A percentile compares a stretch with the other conserved stretches of the same genome.
Conservation (phyloP, 1,140 invertebrate genomes). For the Eueides isabella region DNA sequence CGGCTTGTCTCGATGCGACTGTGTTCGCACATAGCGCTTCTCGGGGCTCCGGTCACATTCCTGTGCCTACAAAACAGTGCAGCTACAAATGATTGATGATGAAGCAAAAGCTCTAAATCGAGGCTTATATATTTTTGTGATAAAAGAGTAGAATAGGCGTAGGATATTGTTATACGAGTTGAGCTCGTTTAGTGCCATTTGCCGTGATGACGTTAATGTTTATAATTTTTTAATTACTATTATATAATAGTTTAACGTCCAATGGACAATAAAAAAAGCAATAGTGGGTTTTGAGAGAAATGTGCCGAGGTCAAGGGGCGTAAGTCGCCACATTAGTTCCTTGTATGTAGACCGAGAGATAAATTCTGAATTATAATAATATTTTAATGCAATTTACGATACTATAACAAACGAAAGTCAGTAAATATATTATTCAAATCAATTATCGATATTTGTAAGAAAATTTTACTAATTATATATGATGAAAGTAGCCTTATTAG, state of each 20-base stretch:
- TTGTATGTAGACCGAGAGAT: slow-evolving; percentile 71
- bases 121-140: slow-evolving; percentile 78
- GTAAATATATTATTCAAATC: slow-evolving; percentile 57
- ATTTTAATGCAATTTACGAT: slow-evolving; percentile 76
- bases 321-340: slow-evolving; percentile 47
- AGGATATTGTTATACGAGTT: slow-evolving; percentile 63
- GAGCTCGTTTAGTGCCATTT: slow-evolving; percentile 75
- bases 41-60: slow-evolving; percentile 55
- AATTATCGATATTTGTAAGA: slow-evolving; percentile 53
- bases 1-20: slow-evolving; percentile 39
- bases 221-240: slow-evolving; percentile 58
- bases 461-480: slow-evolving; percentile 43
- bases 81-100: slow-evolving; percentile 44
- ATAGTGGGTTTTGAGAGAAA: slow-evolving; percentile 44
- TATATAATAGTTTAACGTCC: slow-evolving; percentile 61
- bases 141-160: slow-evolving; percentile 75
- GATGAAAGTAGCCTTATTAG: slow-evolving; percentile 49
- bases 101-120: slow-evolving; percentile 55
- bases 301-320: slow-evolving; percentile 44
- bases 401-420: slow-evolving; percentile 62
- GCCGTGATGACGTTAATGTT: slow-evolving; percentile 60
- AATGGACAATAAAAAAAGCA: slow-evolving; percentile 63
- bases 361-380: slow-evolving; percentile 75
- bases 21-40: slow-evolving; percentile 35
- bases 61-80: slow-evolving; percentile 56